These are phyloP conservation scores for Nothoprocta pentlandii DNA, from an alignment of 2,113 vertebrate species.

Conservation along the genomic window DNA sequence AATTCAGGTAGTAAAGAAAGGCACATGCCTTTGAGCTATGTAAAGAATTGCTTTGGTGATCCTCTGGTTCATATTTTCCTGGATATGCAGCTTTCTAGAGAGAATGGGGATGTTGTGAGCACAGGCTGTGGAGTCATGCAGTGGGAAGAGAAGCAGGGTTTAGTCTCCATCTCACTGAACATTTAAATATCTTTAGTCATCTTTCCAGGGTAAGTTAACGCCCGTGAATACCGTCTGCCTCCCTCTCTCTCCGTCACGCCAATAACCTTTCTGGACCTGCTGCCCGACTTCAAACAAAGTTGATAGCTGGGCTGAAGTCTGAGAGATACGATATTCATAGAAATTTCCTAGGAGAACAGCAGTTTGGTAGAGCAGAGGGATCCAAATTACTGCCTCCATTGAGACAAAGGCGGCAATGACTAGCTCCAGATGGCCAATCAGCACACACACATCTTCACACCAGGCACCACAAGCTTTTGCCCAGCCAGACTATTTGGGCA, in stretches of 20 bases:
- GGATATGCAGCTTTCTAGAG: not conserved
- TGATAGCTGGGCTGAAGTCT: not conserved
- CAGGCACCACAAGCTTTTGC: slow-evolving; percentile 45
- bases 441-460: slow-evolving; percentile 35
- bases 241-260: not conserved
- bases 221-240: not conserved
- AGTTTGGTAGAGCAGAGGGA: slow-evolving; percentile 32
- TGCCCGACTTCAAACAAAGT: slow-evolving; percentile 17
- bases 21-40: not conserved
- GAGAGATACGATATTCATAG: not conserved
- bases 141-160: not conserved
- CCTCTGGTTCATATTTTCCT: not conserved
- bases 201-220: not conserved
- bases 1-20: not conserved
- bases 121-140: not conserved
- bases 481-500: slow-evolving; percentile 53
- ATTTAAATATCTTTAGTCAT: slow-evolving; percentile 5
- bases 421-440: slow-evolving; percentile 65
- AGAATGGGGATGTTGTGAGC: not conserved
- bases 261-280: not conserved
- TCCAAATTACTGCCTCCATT: slow-evolving; percentile 41
- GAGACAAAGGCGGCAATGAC: slow-evolving; percentile 47
- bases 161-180: not conserved
- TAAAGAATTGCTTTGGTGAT: not conserved
- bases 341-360: slow-evolving; percentile 30